Evolutionary conservation across 1,140 invertebrate genomes (phyloP).

Genomic region (Pogonomyrmex barbatus): DNA sequence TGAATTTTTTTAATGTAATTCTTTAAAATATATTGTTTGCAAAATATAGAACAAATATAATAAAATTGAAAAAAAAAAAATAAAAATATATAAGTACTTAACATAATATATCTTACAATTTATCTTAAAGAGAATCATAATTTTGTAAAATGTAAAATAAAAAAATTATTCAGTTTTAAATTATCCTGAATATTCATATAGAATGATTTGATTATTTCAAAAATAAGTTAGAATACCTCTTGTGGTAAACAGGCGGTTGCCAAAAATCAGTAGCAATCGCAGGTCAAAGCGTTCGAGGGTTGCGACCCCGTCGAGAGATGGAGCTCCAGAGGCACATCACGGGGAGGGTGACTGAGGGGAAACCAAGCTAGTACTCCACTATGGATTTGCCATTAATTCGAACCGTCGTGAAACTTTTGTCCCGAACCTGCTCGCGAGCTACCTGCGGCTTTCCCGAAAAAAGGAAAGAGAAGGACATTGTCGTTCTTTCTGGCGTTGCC

Average conservation of each 20-base stretch:
- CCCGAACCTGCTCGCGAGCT: conserved; percentile 71
- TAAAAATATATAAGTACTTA: background rate
- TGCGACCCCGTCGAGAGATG: conserved; percentile 70
- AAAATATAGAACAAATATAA: background rate
- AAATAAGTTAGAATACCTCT: background rate
- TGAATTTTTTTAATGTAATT: background rate
- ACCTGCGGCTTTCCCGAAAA: conserved; percentile 77
- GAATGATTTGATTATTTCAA: background rate
- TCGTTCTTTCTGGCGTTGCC: conserved; percentile 27
- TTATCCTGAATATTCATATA: background rate
- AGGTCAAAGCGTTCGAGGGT: conserved; percentile 22
- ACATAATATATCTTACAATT: background rate
- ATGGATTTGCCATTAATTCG: conserved; percentile 85
- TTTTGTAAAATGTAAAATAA: background rate
- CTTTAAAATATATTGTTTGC: background rate
- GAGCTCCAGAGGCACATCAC: conserved; percentile 64
- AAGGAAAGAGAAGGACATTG: conserved; percentile 46
- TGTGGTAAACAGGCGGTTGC: background rate
- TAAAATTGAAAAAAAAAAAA: conserved; percentile 1
- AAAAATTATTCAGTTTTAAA: background rate
- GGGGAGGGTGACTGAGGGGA: conserved; percentile 50
- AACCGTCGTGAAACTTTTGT: conserved; percentile 78
- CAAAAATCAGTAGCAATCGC: conserved; percentile 42
- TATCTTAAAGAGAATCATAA: background rate
- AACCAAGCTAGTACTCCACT: conserved; percentile 75